Evolutionary conservation across 2,113 vertebrate species (phyloP).

Genomic region (Ctenodactylus gundi): DNA sequence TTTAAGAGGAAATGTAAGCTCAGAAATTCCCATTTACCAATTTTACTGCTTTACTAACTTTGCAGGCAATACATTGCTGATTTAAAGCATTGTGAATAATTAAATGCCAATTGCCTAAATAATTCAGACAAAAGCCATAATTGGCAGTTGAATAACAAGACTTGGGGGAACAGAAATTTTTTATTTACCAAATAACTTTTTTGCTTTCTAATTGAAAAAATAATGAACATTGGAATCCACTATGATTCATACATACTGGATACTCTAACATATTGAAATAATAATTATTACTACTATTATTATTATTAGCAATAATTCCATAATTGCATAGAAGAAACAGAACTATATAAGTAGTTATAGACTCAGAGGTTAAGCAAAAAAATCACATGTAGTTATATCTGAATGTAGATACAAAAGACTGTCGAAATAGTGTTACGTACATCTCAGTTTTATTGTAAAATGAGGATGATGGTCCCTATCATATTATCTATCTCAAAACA

Average conservation of each 20-base stretch:
- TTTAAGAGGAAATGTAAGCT: background rate
- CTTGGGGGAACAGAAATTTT: background rate
- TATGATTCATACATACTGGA: background rate
- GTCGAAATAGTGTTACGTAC: background rate
- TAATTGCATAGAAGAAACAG: background rate
- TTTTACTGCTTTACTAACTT: constrained; percentile 45
- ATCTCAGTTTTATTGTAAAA: constrained; percentile 35
- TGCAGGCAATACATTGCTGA: background rate
- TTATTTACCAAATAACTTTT: background rate
- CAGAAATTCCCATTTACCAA: background rate
- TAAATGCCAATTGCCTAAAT: background rate
- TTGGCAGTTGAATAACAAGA: background rate
- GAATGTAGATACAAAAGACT: background rate
- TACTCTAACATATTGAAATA: no score
- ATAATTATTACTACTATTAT: background rate
- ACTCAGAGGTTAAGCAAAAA: background rate
- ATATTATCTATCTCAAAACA: background rate
- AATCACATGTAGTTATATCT: background rate
- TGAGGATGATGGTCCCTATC: background rate
- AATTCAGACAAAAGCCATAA: background rate
- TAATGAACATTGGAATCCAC: background rate
- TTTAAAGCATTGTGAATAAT: background rate
- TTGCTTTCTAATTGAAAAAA: constrained; percentile 12
- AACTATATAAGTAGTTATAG: background rate
- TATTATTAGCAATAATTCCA: background rate